phyloP scores from a whole-genome alignment of 2,888 invertebrate genomes.

The Pachymerium ferrugineum region DNA sequence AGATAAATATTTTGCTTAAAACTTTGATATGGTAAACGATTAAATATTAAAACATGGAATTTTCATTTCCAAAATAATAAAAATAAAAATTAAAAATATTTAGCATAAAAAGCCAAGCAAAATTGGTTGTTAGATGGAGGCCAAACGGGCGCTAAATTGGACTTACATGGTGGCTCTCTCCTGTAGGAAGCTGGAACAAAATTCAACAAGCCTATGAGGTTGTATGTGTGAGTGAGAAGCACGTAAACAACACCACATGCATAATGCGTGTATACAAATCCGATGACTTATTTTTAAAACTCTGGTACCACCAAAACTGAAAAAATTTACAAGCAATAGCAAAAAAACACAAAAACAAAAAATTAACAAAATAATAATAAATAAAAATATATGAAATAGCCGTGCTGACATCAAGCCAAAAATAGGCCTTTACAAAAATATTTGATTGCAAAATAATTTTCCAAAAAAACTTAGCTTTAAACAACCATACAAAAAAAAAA shows the following conservation, averaged over 20 bases:
- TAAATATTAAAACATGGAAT: too few relatives aligned
- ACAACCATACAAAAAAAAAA: too few relatives aligned
- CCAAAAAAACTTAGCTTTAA: too few relatives aligned
- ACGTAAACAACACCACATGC: constrained; percentile 30
- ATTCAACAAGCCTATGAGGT: constrained; percentile 34
- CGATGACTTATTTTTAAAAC: background rate
- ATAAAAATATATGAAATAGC: too few relatives aligned
- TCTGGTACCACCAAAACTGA: constrained; percentile 7
- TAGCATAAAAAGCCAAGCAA: constrained; percentile 25
- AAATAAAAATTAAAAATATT: constrained; percentile 31
- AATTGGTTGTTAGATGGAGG: background rate
- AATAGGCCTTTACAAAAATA: too few relatives aligned
- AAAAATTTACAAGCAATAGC: background rate
- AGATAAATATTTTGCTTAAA: too few relatives aligned
- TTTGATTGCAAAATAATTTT: too few relatives aligned
- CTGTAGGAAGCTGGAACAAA: constrained; percentile 37
- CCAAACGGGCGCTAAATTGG: constrained; percentile 32
- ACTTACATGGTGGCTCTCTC: constrained; percentile 38
- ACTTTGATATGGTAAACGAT: too few relatives aligned
- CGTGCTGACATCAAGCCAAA: constrained; percentile 1
- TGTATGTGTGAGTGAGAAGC: constrained; percentile 25
- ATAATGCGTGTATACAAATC: background rate
- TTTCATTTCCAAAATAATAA: background rate
- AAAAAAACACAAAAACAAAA: background rate
- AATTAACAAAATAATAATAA: background rate